Percentiles rank a stretch among this genome's conserved stretches.
phyloP scores from a whole-genome alignment of 23 tunicate species.

The Aplidium turbinatum region DNA sequence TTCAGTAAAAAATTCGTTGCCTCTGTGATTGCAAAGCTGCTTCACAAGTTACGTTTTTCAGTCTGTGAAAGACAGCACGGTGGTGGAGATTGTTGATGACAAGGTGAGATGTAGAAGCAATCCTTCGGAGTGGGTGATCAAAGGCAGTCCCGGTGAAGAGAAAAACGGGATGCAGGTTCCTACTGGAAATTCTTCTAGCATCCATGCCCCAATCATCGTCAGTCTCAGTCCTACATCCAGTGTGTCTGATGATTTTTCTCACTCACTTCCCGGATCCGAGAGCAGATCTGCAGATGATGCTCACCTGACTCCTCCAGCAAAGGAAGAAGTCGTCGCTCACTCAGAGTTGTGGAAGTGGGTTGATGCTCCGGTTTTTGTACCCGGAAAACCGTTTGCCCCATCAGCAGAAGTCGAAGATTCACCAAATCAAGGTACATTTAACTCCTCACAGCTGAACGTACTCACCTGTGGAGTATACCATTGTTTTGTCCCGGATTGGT shows the following conservation, averaged over 20 bases:
- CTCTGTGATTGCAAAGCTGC: too few relatives aligned
- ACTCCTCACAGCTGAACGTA: too few relatives aligned
- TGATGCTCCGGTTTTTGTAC: conserved; percentile 83
- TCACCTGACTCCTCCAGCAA: conserved; percentile 20
- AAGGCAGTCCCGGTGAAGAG: conserved; percentile 22
- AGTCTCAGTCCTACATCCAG: conserved; percentile 50
- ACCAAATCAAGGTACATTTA: too few relatives aligned
- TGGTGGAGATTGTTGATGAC: conserved; percentile 68
- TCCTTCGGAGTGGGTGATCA: conserved; percentile 71
- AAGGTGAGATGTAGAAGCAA: conserved; percentile 80
- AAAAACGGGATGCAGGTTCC: conserved; percentile 17
- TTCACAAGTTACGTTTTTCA: too few relatives aligned
- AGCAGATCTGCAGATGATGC: conserved; percentile 47
- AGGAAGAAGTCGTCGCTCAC: conserved; percentile 75
- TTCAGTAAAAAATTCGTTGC: too few relatives aligned
- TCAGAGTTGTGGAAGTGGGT: conserved; percentile 89
- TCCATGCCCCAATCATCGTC: conserved; percentile 48
- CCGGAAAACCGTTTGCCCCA: conserved; percentile 55
- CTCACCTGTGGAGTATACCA: too few relatives aligned
- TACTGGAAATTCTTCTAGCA: not conserved
- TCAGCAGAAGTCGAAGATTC: not conserved
- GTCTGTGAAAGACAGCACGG: conserved; percentile 63
- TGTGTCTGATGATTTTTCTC: conserved; percentile 57
- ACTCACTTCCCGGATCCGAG: conserved; percentile 37
- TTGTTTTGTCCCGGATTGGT: too few relatives aligned